Percentiles rank a stretch among this genome's conserved stretches.
phyloP scores from a whole-genome alignment of 2,888 invertebrate genomes.

The Tipula helvola region DNA sequence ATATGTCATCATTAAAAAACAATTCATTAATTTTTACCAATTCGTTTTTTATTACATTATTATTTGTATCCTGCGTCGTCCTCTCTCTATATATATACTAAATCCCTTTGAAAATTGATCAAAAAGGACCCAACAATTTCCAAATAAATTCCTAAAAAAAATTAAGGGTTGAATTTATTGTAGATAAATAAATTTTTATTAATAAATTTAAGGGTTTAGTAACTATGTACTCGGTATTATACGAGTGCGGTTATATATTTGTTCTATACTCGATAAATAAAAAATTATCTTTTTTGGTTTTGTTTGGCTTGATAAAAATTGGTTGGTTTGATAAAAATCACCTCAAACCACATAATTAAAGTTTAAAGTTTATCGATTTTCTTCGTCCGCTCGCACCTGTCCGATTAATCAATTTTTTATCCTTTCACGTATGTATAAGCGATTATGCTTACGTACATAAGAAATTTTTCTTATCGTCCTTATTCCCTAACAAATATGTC shows the following conservation, averaged over 20 bases:
- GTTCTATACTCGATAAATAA: neutral
- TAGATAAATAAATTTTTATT: neutral
- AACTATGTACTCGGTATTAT: neutral
- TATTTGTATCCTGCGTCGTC: neutral
- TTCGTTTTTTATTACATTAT: neutral
- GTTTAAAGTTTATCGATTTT: neutral
- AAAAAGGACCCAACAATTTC: neutral
- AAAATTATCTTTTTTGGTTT: neutral
- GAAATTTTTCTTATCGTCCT: neutral
- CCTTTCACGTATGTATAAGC: neutral
- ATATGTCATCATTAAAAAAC: neutral
- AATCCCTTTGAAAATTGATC: neutral
- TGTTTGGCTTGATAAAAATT: neutral
- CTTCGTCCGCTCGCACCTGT: neutral
- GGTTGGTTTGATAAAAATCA: neutral
- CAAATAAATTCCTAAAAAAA: neutral
- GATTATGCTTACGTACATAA: neutral
- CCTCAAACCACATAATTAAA: neutral
- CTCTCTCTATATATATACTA: neutral
- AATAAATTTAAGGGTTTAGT: neutral
- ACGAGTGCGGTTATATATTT: neutral
- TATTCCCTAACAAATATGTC: neutral
- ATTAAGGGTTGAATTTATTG: slow-evolving; percentile 4
- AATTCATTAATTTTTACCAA: neutral
- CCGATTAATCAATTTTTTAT: neutral